Percentiles rank a stretch among this genome's conserved stretches.
phyloP scores from a whole-genome alignment of 92 coral and sea anemone genomes.

The Meandrina meandrites region DNA sequence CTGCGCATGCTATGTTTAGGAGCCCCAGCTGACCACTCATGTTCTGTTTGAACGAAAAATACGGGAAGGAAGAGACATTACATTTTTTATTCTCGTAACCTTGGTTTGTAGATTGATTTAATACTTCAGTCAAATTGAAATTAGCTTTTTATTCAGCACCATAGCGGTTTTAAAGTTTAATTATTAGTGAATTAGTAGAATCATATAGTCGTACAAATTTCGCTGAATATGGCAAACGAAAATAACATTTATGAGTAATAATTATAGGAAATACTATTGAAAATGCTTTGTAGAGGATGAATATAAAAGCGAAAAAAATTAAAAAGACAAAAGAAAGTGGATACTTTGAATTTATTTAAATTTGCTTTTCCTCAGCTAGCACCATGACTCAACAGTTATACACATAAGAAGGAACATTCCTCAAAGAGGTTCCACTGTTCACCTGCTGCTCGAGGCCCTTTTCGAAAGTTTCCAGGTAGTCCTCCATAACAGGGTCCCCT shows the following conservation, averaged over 20 bases:
- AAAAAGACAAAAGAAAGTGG: too few relatives aligned
- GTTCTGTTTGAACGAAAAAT: slow-evolving; percentile 56
- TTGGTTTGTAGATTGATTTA: not conserved
- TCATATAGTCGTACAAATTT: too few relatives aligned
- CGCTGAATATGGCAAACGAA: too few relatives aligned
- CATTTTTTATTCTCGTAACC: not conserved
- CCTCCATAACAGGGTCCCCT: slow-evolving; percentile 88
- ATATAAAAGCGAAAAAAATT: too few relatives aligned
- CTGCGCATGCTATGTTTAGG: slow-evolving; percentile 90
- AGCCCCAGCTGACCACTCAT: slow-evolving; percentile 96
- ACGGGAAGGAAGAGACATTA: not conserved
- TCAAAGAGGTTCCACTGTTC: not conserved
- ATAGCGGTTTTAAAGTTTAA: too few relatives aligned
- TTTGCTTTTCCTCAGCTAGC: too few relatives aligned
- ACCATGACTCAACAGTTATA: not conserved
- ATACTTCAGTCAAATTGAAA: not conserved
- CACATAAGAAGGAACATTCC: not conserved
- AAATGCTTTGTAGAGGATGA: too few relatives aligned
- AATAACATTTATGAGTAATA: too few relatives aligned
- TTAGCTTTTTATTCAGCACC: not conserved
- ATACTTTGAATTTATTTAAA: too few relatives aligned
- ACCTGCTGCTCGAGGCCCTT: slow-evolving; percentile 92
- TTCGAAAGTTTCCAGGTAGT: slow-evolving; percentile 87
- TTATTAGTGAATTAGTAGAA: too few relatives aligned
- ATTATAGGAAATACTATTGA: too few relatives aligned